These are phyloP conservation scores for Cenopis cana DNA, from an alignment of 2,888 invertebrate species.

Conservation along the genomic window DNA sequence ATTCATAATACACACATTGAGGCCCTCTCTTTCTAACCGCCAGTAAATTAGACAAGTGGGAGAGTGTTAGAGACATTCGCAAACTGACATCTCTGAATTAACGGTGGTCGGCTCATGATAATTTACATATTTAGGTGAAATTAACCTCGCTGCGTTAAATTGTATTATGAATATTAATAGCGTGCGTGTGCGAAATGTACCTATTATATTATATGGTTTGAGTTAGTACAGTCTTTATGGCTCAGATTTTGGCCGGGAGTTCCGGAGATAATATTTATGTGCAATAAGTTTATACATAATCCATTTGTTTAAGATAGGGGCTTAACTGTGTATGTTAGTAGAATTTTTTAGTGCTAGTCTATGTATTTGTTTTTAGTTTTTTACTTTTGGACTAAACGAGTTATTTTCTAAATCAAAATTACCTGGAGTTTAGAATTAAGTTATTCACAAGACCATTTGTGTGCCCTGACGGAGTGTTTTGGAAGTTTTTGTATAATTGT, in stretches of 20 bases:
- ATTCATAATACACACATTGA: slow-evolving; percentile 78
- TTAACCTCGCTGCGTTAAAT: slow-evolving; percentile 84
- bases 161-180: slow-evolving; percentile 85
- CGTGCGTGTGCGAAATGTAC: slow-evolving; percentile 69
- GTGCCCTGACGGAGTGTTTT: too few relatives aligned
- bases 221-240: slow-evolving; percentile 67
- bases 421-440: too few relatives aligned
- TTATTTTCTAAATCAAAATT: too few relatives aligned
- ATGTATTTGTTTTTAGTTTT: too few relatives aligned
- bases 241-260: slow-evolving; percentile 67
- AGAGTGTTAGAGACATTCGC: slow-evolving; percentile 73
- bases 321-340: not conserved
- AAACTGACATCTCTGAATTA: slow-evolving; percentile 82
- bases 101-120: slow-evolving; percentile 85
- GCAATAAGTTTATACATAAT: slow-evolving; percentile 23
- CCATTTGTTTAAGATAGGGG: slow-evolving; percentile 7
- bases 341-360: slow-evolving; percentile 3
- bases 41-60: slow-evolving; percentile 48
- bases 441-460: too few relatives aligned
- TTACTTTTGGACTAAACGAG: too few relatives aligned
- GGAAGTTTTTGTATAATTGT: too few relatives aligned
- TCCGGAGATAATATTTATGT: slow-evolving; percentile 48
- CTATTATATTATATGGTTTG: slow-evolving; percentile 70
- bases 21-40: slow-evolving; percentile 59
- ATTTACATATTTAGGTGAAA: slow-evolving; percentile 86